phyloP scores from a whole-genome alignment of 2,113 vertebrate species.

The Dinomys branickii region DNA sequence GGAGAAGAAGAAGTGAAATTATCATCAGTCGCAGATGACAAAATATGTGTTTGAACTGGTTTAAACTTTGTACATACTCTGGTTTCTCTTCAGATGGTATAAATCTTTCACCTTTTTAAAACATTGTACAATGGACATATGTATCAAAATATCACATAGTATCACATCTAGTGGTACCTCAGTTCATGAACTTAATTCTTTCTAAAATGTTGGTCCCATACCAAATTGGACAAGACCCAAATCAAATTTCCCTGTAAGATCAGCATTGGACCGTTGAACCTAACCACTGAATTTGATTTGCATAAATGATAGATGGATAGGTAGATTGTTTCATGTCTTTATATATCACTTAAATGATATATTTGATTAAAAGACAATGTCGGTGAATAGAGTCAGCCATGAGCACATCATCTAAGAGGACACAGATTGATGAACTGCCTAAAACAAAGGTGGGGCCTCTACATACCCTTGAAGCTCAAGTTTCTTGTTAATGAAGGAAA shows the following conservation, averaged over 20 bases:
- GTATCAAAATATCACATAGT: not conserved
- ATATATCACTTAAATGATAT: not conserved
- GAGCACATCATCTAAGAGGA: not conserved
- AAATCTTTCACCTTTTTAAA: not conserved
- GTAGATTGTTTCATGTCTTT: not conserved
- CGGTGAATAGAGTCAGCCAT: not conserved
- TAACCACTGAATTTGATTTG: not conserved
- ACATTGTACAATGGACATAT: not conserved
- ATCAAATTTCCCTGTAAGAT: not conserved
- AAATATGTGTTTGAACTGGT: no score
- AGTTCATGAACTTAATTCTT: not conserved
- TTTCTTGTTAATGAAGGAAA: not conserved
- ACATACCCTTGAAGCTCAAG: not conserved
- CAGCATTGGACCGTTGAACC: not conserved
- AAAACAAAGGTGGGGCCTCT: not conserved
- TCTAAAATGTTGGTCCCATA: not conserved
- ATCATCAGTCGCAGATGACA: no score
- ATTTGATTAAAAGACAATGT: not conserved
- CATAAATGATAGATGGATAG: not conserved
- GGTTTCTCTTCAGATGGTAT: no score
- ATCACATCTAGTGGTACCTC: not conserved
- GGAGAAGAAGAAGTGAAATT: no score
- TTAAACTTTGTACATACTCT: no score
- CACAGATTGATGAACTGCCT: not conserved
- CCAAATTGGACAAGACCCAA: not conserved